Evolutionary conservation across 2,113 vertebrate genomes (phyloP), one percentile per base, ranked within the genome.

Genomic region (Ardeotis arabs): DNA sequence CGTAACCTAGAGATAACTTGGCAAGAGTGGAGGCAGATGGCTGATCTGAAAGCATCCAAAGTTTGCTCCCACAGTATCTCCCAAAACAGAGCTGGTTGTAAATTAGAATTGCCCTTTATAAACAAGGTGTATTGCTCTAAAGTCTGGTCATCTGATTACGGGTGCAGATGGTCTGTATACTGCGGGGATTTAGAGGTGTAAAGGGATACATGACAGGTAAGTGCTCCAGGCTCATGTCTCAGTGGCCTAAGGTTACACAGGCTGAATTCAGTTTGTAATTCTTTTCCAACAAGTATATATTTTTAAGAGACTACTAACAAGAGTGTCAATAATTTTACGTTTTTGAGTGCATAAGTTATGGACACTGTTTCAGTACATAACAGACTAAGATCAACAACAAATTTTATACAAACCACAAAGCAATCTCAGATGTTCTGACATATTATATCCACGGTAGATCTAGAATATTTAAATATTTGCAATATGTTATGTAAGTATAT

Each of bases 31-130:
- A 92, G 92, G 92, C 92, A 97, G 96, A 95, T 96, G 95, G 92
- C 44, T 78, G 80, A 63, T 72, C 73, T 87, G 74, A 96, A 96
- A 96, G 50, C 74, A 95, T 87, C 66, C 95, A 84, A 92, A 80
- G 74, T 92, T 95, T 92, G 3, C 41, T 96, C 95, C 86, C 84
- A 82, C 83, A 87, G 21, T 92, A 91, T 37, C n/a, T 95, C 92
- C 78, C 59, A 89, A 96, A 95, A 97, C 73, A 97, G 80, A 82
- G 41, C 6, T 63, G 24, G 50, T 69, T 96, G 90, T 96, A 96
- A 96, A 96, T 96, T 96, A 96, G 94, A 95, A 87, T 50, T 95
- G 77, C 84, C 94, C 92, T 96, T 96, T 95, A 96, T 95, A 95
- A 96, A 95, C 77, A 95, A 94, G 58, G 91, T 76, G 41, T 50